phyloP scores from a whole-genome alignment of 2,888 invertebrate species.

The Leptinotarsa rubiginosa region DNA sequence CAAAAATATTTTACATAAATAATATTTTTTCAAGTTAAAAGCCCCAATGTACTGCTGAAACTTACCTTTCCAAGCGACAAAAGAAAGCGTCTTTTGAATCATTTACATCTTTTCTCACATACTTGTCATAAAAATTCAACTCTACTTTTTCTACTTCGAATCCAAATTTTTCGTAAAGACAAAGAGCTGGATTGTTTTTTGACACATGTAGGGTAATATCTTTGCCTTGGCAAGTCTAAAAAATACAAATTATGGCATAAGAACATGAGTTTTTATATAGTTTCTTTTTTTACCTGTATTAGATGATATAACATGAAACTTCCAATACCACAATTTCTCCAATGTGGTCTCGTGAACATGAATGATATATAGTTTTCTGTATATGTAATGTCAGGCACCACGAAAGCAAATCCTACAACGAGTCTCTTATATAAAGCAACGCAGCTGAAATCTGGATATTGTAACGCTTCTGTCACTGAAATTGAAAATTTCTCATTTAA shows the following conservation, averaged over 20 bases:
- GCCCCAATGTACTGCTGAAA: too few species aligned
- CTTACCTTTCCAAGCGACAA: slow-evolving; percentile 70
- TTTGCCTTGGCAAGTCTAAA: slow-evolving; percentile 87
- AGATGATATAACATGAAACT: slow-evolving; percentile 93
- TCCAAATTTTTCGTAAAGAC: slow-evolving; percentile 94
- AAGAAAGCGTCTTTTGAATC: slow-evolving; percentile 91
- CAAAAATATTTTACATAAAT: too few species aligned
- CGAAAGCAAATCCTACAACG: slow-evolving; percentile 88
- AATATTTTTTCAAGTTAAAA: too few species aligned
- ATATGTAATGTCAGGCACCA: slow-evolving; percentile 85
- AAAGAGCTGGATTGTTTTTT: slow-evolving; percentile 86
- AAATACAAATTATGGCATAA: slow-evolving; percentile 52
- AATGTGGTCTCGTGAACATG: slow-evolving; percentile 87
- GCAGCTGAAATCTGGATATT: slow-evolving; percentile 93
- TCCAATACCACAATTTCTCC: slow-evolving; percentile 86
- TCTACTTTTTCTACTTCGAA: slow-evolving; percentile 92
- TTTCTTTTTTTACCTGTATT: slow-evolving; percentile 73
- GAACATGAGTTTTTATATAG: neutral
- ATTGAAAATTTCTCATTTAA: slow-evolving; percentile 12
- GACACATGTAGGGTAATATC: slow-evolving; percentile 94
- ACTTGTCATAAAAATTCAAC: slow-evolving; percentile 92
- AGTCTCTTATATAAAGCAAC: slow-evolving; percentile 86
- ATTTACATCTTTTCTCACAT: slow-evolving; percentile 81
- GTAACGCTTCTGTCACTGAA: slow-evolving; percentile 86
- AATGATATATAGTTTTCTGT: slow-evolving; percentile 93